Evolutionary conservation across 2,888 invertebrate species (phyloP).

Genomic region (Protophormia terraenovae): DNA sequence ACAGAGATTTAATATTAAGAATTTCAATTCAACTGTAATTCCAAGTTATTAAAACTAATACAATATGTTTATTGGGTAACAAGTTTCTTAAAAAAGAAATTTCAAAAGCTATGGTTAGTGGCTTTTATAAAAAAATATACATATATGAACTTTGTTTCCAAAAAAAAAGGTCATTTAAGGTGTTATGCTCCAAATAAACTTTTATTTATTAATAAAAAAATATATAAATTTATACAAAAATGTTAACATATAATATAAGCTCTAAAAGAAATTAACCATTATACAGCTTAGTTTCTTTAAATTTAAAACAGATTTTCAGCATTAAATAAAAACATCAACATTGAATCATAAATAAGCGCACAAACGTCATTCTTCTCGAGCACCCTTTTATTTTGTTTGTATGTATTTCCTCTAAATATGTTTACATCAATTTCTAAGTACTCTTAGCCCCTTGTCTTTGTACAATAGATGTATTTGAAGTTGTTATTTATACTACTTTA

Average conservation of each 20-base stretch:
- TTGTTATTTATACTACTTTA: constrained; percentile 57
- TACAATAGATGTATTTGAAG: constrained; percentile 29
- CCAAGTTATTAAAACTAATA: too few relatives aligned
- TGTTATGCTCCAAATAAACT: not conserved
- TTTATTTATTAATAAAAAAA: too few relatives aligned
- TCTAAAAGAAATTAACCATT: too few relatives aligned
- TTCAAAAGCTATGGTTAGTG: not conserved
- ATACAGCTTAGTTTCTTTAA: too few relatives aligned
- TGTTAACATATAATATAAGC: not conserved
- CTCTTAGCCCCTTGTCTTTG: constrained; percentile 23
- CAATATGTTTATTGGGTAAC: not conserved
- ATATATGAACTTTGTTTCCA: too few relatives aligned
- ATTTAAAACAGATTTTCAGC: too few relatives aligned
- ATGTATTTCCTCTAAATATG: constrained; percentile 26
- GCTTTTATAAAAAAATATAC: not conserved
- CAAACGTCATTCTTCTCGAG: not conserved
- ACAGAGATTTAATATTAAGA: too few relatives aligned
- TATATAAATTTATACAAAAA: not conserved
- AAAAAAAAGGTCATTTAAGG: not conserved
- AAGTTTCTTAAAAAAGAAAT: not conserved
- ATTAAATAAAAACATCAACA: too few relatives aligned
- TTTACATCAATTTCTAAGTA: constrained; percentile 45
- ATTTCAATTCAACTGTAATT: too few relatives aligned
- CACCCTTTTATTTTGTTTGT: constrained; percentile 21
- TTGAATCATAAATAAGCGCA: not conserved